phyloP scores from a whole-genome alignment of 1,140 invertebrate genomes.

The Phocides pigmalion region DNA sequence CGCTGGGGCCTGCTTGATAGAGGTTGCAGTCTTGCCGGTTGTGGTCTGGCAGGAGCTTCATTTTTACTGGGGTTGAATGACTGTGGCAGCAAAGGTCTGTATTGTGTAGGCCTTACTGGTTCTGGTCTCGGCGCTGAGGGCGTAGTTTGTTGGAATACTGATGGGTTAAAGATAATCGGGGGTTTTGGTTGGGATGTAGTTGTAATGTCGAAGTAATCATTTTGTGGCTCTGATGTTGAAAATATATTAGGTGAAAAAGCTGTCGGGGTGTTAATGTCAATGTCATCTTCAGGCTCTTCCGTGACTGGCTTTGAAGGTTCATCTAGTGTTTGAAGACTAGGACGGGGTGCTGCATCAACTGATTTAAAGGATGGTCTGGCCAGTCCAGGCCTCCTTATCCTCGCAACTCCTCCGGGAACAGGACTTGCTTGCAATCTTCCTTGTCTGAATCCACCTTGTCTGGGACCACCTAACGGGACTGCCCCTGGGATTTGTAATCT shows the following conservation, averaged over 20 bases:
- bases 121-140: constrained; percentile 63
- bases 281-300: constrained; percentile 84
- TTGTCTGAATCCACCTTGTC: constrained; percentile 72
- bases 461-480: constrained; percentile 70
- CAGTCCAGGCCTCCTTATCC: constrained; percentile 81
- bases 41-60: constrained; percentile 62
- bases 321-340: constrained; percentile 80
- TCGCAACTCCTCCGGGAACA: constrained; percentile 56
- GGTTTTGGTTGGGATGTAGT: constrained; percentile 79
- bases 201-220: constrained; percentile 74
- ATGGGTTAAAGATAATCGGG: constrained; percentile 66
- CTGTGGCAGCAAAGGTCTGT: constrained; percentile 64
- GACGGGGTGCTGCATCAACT: constrained; percentile 75
- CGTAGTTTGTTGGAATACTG: constrained; percentile 67
- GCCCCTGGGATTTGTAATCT: constrained; percentile 86
- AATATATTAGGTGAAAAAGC: constrained; percentile 65
- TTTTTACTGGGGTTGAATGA: constrained; percentile 67
- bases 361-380: constrained; percentile 83
- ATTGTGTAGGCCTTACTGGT: constrained; percentile 69
- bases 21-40: constrained; percentile 74
- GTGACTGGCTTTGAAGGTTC: constrained; percentile 84
- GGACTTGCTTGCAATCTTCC: constrained; percentile 63
- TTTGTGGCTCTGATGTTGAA: constrained; percentile 73
- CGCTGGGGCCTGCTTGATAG: constrained; percentile 78
- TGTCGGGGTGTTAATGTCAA: constrained; percentile 76